Evolutionary conservation across 2,797 vertebrate species (phyloP).

Genomic region (Scolopax bukidnonensis): DNA sequence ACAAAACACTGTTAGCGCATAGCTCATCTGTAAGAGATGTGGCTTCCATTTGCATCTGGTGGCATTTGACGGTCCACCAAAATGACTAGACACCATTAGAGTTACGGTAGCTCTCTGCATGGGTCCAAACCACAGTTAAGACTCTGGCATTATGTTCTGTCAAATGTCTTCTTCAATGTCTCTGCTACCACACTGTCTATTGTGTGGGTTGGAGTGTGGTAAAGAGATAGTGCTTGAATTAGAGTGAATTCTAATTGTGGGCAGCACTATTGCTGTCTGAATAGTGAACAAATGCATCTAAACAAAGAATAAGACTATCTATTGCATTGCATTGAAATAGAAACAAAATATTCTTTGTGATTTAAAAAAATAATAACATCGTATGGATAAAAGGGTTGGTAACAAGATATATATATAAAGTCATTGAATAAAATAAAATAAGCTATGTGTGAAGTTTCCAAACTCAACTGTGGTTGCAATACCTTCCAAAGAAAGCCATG

Average conservation of each 20-base stretch:
- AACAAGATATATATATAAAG: not conserved
- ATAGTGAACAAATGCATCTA: not conserved
- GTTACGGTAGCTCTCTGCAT: not conserved
- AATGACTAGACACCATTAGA: not conserved
- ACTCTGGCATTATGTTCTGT: not conserved
- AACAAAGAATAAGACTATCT: conserved; percentile 1
- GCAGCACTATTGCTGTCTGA: not conserved
- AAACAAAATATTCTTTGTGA: conserved; percentile 19
- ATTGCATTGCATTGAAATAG: not conserved
- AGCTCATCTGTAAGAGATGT: not conserved
- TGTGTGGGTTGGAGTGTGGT: not conserved
- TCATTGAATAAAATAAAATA: conserved; percentile 29
- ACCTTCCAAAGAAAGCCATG: conserved; percentile 46
- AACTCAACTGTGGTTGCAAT: conserved; percentile 28
- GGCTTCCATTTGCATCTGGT: not conserved
- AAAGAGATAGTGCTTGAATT: not conserved
- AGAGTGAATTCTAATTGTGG: conserved; percentile 1
- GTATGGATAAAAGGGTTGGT: not conserved
- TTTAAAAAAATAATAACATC: not conserved
- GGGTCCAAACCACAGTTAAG: not conserved
- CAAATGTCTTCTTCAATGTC: not conserved
- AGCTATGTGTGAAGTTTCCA: not conserved
- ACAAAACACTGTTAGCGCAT: not conserved
- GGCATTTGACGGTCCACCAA: not conserved
- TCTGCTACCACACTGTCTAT: not conserved